Evolutionary conservation across 2,888 invertebrate genomes (phyloP), one percentile per base, ranked within the genome.

Genomic region (Orthonychiurus folsomi): DNA sequence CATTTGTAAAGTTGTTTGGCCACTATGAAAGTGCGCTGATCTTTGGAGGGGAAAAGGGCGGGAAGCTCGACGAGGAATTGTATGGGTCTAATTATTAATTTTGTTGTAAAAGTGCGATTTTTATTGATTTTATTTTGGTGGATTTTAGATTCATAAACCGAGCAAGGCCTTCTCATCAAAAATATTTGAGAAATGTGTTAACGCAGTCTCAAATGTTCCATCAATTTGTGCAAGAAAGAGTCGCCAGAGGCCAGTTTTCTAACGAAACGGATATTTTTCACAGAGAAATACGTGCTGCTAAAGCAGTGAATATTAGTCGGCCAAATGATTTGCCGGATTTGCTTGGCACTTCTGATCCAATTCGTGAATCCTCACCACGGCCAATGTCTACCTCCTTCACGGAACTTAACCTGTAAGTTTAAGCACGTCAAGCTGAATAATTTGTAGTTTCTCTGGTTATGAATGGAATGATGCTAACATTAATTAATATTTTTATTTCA

Each of bases 141-240:
- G n/a, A n/a, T n/a, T 12, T 37, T 25, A 57, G 57, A 20, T 57
- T 57, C 23, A 27, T 57, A 24, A 9, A 26, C 20, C 27, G 3
- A 21, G 23, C 57, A 2, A 57, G 37, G 37, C 3, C 27, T 3
- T 26, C 57, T 9, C 20, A 26, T 20, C 57, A 37, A 20, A 5
- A 2, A 28, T 57, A 37, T 37, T 20, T 57, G 47, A 57, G 25
- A 23, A 27, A 28, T 28, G 23, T 20, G 12, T 20, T 57, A 12
- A 5, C 23, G 9, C 3, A 57, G 15, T 28, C 57, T 3, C 57
- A 57, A 28, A 57, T 57, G 57, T 57, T 57, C 23, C 57, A 57
- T n/a, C 57, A 57, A 28, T 57, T 57, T 37, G 28, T 57, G 37
- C 37, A 57, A 23, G 57, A 57, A n/a, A 5, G 15, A 15, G 5